A percentile compares a stretch with the other conserved stretches of the same genome.
phyloP scores from a whole-genome alignment of 2,888 invertebrate species.

The Cephus sareptanus region DNA sequence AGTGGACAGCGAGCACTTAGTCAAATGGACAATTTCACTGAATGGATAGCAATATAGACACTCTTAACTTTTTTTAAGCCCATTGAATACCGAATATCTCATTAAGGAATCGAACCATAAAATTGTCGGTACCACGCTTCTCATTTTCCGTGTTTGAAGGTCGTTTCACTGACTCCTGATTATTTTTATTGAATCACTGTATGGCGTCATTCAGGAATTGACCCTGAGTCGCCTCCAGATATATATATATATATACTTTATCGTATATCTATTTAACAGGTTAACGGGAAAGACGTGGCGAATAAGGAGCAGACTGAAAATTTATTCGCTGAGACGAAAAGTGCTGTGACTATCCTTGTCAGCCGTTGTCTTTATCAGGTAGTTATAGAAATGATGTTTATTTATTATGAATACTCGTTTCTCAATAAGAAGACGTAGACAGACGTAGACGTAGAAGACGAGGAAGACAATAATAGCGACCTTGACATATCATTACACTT shows the following conservation, averaged over 20 bases:
- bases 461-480: no score
- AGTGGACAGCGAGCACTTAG: neutral
- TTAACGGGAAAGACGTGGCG: slow-evolving; percentile 72
- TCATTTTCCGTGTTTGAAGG: neutral
- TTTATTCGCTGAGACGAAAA: slow-evolving; percentile 71
- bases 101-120: neutral
- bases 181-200: neutral
- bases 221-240: neutral
- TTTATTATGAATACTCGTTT: neutral
- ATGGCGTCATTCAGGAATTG: neutral
- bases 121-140: neutral
- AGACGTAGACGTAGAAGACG: no score
- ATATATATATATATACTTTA: neutral
- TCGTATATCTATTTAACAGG: slow-evolving; percentile 49
- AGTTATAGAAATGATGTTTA: slow-evolving; percentile 33
- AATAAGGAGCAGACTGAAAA: slow-evolving; percentile 72
- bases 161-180: neutral
- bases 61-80: neutral
- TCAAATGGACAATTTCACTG: neutral
- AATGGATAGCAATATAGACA: neutral
- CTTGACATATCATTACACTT: neutral
- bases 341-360: slow-evolving; percentile 71
- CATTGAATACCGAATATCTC: neutral
- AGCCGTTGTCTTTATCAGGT: slow-evolving; percentile 72
- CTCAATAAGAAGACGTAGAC: neutral